These are phyloP conservation scores for Sebastes kiyomatsui DNA, from an alignment of 2,797 vertebrate species.

Conservation along the genomic window DNA sequence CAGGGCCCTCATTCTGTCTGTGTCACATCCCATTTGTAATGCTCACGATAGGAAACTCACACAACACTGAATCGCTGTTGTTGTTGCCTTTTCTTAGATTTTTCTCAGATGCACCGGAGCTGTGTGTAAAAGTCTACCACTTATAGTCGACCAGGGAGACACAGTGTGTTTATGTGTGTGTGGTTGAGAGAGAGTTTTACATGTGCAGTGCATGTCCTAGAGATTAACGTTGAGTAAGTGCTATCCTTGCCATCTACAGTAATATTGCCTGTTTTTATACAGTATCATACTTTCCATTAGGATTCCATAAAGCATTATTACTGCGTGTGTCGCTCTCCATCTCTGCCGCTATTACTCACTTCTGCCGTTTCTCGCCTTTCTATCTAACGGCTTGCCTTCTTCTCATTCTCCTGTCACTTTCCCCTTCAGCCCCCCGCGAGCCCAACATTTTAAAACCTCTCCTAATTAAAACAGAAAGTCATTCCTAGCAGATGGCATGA, in stretches of 20 bases:
- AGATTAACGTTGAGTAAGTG: conserved; percentile 25
- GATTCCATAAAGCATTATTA: conserved; percentile 56
- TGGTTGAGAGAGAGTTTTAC: neutral
- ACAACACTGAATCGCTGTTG: conserved; percentile 1
- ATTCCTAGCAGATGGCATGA: conserved; percentile 73
- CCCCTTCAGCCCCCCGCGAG: conserved; percentile 19
- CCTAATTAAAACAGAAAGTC: conserved; percentile 74
- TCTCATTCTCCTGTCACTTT: conserved; percentile 23
- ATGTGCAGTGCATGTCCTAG: neutral
- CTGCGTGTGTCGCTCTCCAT: conserved; percentile 30
- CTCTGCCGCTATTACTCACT: conserved; percentile 39
- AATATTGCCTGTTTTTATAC: conserved; percentile 36
- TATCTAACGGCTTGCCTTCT: conserved; percentile 1
- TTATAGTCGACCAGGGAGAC: neutral
- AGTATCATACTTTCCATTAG: conserved; percentile 45
- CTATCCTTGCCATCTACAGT: conserved; percentile 17
- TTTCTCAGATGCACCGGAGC: neutral
- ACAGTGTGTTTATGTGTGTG: neutral
- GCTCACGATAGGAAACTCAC: conserved; percentile 13
- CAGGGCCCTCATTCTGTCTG: conserved; percentile 40
- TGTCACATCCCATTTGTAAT: conserved; percentile 63
- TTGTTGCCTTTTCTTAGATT: neutral
- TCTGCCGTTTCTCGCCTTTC: conserved; percentile 1
- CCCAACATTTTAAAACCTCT: conserved; percentile 55
- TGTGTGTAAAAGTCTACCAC: neutral